These are phyloP conservation scores for Muricea muricata DNA, from an alignment of 92 coral and sea anemone species.

Conservation along the genomic window DNA sequence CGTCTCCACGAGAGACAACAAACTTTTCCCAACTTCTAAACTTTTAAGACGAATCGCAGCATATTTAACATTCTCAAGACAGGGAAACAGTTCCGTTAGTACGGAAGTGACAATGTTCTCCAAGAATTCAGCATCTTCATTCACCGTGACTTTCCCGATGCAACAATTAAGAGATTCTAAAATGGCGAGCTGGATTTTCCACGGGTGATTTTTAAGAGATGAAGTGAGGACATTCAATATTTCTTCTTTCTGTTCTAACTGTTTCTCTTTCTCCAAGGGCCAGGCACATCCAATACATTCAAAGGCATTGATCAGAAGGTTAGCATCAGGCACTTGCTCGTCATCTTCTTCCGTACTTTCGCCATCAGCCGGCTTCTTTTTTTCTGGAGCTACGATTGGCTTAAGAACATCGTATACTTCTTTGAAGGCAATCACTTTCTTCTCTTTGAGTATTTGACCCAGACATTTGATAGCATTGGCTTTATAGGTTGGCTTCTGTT, in stretches of 20 bases:
- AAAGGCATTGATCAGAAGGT: slow-evolving; percentile 73
- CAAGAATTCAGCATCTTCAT: neutral
- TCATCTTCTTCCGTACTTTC: slow-evolving; percentile 66
- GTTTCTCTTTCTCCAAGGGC: slow-evolving; percentile 58
- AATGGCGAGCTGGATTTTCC: slow-evolving; percentile 91
- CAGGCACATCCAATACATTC: slow-evolving; percentile 86
- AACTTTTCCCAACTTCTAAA: slow-evolving; percentile 12
- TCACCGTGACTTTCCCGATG: neutral
- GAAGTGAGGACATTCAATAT: slow-evolving; percentile 42
- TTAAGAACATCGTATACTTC: slow-evolving; percentile 80
- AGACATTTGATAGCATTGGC: slow-evolving; percentile 77
- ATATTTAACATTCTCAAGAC: slow-evolving; percentile 35
- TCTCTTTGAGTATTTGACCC: slow-evolving; percentile 82
- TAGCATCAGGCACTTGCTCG: slow-evolving; percentile 68
- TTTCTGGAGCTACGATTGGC: slow-evolving; percentile 83
- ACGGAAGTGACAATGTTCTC: neutral
- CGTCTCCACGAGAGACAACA: neutral
- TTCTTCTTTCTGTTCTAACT: slow-evolving; percentile 7
- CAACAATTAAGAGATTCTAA: slow-evolving; percentile 71
- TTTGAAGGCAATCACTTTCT: slow-evolving; percentile 74
- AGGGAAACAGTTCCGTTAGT: neutral
- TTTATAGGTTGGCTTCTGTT: slow-evolving; percentile 82
- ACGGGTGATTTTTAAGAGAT: slow-evolving; percentile 78
- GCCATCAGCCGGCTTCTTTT: slow-evolving; percentile 42
- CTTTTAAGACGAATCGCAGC: slow-evolving; percentile 31